Evolutionary conservation across 2,888 invertebrate species (phyloP), one percentile per base, ranked within the genome.

Genomic region (Napeogenes inachia): DNA sequence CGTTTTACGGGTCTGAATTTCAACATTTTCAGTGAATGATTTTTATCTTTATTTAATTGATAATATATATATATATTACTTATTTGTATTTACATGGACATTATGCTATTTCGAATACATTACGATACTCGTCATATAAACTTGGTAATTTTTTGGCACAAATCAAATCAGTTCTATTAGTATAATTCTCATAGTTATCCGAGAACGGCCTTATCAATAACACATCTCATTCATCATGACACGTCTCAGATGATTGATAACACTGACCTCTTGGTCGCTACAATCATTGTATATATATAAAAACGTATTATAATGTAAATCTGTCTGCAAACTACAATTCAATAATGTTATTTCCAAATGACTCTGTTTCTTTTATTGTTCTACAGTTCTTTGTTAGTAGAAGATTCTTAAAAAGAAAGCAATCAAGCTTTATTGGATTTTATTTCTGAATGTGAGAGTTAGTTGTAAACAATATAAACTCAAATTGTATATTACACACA

Each of bases 211-310:
- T 74, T 76, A 82, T 80, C 76, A 73, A 73, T 72, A 72, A 72
- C 70, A 71, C 70, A 73, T 70, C 73, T 77, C 76, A 82, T 84
- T 80, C 79, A 82, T 80, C 79, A 79, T 70, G 65, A 63, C 66
- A 66, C 71, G 79, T 76, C 79, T 62, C 67, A 62, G 70, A 75
- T 81, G 81, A 83, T 84, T 73, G 81, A 84, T 83, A 71, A 73
- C 70, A 42, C 54, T 54, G 59, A 45, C 64, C 57, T 54, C 61
- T 56, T 58, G 60, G 54, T 65, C 53, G 58, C 47, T 47, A 21
- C 6, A 42, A 12, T 47, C 57, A 54, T 61, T 60, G 61, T 59
- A 50, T 13, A 38, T 58, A 45, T 54, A 59, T 45, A 30, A 54
- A 45, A 45, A 42, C 45, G 6, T 42, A 45, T 50, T 54, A 42